These are phyloP conservation scores for Pampus argenteus DNA, from an alignment of 2,797 vertebrate genomes.

Conservation along the genomic window DNA sequence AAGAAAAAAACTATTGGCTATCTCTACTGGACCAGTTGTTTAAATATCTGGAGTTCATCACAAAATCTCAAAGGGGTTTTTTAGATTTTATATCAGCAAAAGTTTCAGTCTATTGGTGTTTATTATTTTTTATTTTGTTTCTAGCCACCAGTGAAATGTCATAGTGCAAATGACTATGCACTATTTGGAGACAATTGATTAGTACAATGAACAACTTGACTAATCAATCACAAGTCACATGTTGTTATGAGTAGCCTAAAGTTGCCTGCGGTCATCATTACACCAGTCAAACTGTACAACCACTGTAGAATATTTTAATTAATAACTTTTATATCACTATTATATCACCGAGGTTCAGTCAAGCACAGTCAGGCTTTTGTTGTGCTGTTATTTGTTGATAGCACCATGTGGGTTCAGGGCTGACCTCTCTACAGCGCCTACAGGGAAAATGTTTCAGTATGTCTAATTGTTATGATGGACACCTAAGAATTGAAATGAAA, in stretches of 20 bases:
- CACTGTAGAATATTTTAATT: no score
- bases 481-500: slow-evolving; percentile 20
- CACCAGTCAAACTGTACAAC: slow-evolving; percentile 20
- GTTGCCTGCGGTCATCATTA: slow-evolving; percentile 15
- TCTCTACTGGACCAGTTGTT: neutral
- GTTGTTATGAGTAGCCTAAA: slow-evolving; percentile 31
- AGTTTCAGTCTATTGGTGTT: neutral
- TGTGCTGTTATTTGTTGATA: neutral
- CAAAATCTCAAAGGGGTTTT: neutral
- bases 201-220: slow-evolving; percentile 25
- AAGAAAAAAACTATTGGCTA: neutral
- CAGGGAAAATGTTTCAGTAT: neutral
- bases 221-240: slow-evolving; percentile 55
- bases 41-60: neutral
- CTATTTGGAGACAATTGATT: slow-evolving; percentile 47
- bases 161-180: slow-evolving; percentile 21
- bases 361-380: neutral
- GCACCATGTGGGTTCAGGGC: neutral
- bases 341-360: neutral
- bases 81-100: neutral
- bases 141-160: neutral
- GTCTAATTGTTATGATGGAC: slow-evolving; percentile 24
- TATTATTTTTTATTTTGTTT: neutral
- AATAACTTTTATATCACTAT: no score
- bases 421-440: slow-evolving; percentile 2